Evolutionary conservation across 2,113 vertebrate genomes (phyloP).

Genomic region (Speoplatyrhinus poulsoni): DNA sequence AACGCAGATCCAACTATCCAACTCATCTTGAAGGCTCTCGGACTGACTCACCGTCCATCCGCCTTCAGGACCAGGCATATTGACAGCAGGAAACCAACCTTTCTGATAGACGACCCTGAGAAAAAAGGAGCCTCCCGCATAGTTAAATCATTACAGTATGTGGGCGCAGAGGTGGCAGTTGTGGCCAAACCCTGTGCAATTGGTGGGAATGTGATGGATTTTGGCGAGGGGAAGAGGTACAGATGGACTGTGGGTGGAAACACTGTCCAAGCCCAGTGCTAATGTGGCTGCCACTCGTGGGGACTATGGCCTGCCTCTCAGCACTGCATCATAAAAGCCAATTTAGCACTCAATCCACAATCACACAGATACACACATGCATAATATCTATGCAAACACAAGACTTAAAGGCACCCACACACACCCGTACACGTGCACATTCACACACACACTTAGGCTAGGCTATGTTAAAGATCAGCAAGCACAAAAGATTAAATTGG

Average conservation of each 20-base stretch:
- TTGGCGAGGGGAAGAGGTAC: constrained; percentile 49
- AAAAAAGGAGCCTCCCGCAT: constrained; percentile 14
- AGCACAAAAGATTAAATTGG: constrained; percentile 35
- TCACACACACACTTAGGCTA: constrained; percentile 14
- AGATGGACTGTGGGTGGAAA: constrained; percentile 60
- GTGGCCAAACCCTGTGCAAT: constrained; percentile 39
- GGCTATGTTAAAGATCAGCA: constrained; percentile 18
- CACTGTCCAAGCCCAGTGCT: constrained; percentile 30
- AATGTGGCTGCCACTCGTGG: constrained; percentile 27
- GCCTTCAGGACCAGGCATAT: constrained; percentile 14
- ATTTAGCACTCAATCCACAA: constrained; percentile 52
- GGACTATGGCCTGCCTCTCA: constrained; percentile 42
- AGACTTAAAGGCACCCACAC: too few relatives aligned
- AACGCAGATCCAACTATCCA: constrained; percentile 41
- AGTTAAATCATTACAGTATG: constrained; percentile 42
- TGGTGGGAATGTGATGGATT: constrained; percentile 51
- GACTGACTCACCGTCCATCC: constrained; percentile 43
- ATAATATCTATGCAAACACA: too few relatives aligned
- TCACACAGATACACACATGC: constrained; percentile 18
- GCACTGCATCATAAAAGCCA: constrained; percentile 48
- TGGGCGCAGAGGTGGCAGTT: constrained; percentile 42
- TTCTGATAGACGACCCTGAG: constrained; percentile 40
- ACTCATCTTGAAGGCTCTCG: constrained; percentile 10
- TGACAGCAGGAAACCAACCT: constrained; percentile 39
- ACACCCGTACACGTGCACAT: neutral